Percentiles rank a stretch among this genome's conserved stretches.
These are phyloP conservation scores for Camelus bactrianus DNA, from an alignment of 2,113 vertebrate species.

Conservation along the genomic window DNA sequence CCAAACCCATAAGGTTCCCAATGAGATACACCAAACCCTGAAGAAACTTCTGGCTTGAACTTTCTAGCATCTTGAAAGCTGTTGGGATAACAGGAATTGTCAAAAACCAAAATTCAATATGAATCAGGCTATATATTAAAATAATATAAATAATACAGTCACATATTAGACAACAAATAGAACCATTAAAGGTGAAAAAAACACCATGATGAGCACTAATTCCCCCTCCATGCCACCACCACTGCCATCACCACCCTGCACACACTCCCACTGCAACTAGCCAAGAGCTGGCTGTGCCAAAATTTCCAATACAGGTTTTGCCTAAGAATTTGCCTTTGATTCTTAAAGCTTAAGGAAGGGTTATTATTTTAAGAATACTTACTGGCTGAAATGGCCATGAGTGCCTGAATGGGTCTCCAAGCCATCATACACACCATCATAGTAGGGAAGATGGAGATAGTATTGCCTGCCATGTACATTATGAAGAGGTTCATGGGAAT, in stretches of 20 bases:
- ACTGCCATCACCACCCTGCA: not conserved
- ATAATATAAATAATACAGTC: not conserved
- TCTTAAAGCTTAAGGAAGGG: not conserved
- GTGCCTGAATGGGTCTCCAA: constrained; percentile 98
- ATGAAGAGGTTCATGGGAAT: constrained; percentile 99
- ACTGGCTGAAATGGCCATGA: constrained; percentile 98
- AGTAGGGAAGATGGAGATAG: constrained; percentile 99
- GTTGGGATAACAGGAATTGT: constrained; percentile 32
- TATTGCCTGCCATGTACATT: constrained; percentile 99
- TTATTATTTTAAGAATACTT: constrained; percentile 84
- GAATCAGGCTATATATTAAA: not conserved
- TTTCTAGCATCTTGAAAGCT: constrained; percentile 98
- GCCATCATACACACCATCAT: constrained; percentile 99
- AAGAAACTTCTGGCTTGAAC: constrained; percentile 97
- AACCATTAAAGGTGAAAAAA: not conserved
- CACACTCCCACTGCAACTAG: not conserved
- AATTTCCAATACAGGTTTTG: not conserved
- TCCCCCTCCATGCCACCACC: not conserved
- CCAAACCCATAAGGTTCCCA: constrained; percentile 96
- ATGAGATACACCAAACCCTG: constrained; percentile 97
- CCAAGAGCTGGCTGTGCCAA: not conserved
- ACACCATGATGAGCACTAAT: not conserved
- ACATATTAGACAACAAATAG: not conserved
- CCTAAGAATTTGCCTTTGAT: constrained; percentile 33
- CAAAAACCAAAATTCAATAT: not conserved